Evolutionary conservation across 1,140 invertebrate species (phyloP), one percentile per base, ranked within the genome.

Genomic region (Phymorhynchus buccinoides): DNA sequence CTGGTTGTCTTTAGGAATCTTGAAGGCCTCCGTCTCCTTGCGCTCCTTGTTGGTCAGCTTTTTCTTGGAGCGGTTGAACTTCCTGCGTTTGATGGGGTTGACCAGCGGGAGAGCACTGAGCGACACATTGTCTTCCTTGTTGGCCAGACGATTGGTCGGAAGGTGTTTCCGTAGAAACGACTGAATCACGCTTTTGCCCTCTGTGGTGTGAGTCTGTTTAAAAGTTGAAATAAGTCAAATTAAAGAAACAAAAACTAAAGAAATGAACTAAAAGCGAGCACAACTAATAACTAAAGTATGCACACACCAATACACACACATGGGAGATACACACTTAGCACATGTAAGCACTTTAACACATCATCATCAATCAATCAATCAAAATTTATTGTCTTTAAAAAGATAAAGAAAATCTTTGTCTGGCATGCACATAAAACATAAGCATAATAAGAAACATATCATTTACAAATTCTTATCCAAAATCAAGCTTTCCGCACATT

Each of bases 161-260:
- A 89, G 71, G 83, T 87, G 87, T 39, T 82, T 44, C 83, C 87
- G 84, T 1, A 88, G 56, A 80, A 89, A 90, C 3, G 88, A 85
- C 30, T 81, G 35, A 1, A 90, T 84, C 84, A 88, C 87, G 27
- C 86, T 83, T 48, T 87, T 80, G 30, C 87, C 84, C 48, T 35
- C 22, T 4, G 39, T 14, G 39, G 30, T 44, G 18, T 68, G 30
- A 14, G 44, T n/a, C 52, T 82, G 75, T 37, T 18, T 44, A 86
- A 62, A 84, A 41, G 80, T 18, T 52, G 32, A 83, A 3, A 62
- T 30, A 30, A 22, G 18, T 37, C 6, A 81, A n/a, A 32, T 22
- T 39, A 56, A 22, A 30, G 4, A 41, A 80, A 79, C 30, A 42
- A 9, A 18, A 79, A 9, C 16, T 37, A 42, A n/a, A n/a, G n/a